Evolutionary conservation across 2,888 invertebrate species (phyloP), one percentile per base, ranked within the genome.

Genomic region (Protonemura montana): DNA sequence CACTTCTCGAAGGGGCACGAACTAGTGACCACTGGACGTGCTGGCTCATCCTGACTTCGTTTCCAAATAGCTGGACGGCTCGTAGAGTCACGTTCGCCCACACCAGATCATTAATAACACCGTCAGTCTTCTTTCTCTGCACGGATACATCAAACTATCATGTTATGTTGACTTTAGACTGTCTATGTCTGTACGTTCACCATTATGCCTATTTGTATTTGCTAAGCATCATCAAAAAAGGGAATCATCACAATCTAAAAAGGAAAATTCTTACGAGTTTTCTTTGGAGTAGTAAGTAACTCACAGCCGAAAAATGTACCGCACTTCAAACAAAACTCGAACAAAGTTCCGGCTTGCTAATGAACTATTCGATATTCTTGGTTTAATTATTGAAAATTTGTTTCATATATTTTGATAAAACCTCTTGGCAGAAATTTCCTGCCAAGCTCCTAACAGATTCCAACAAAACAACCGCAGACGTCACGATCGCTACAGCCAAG

Each of bases 21-120:
- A 78, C 78, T 5, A 26, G 78, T 25, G 78, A 78, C 78, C 78
- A 78, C 78, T 78, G 78, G 27, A 28, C 78, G 78, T 78, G 78
- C 78, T 21, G 27, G 28, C 78, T 28, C 28, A 59, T 59, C 59
- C 13, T 13, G 59, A 59, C 59, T 59, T 59, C 21, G 59, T 21
- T 21, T 59, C 16, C 59, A 59, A 59, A 3, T 59, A 59, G 59
- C 59, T 28, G 27, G 78, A 78, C 78, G 26, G 78, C 7, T 13
- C 27, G n/a, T n/a, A 21, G 78, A 78, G 28, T 78, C 78, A 78
- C 78, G 78, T 78, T 27, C 78, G 26, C 26, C n/a, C 13, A 7
- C 10, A 26, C 26, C 27, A 26, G 27, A 78, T 78, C 78, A 78
- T 78, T 78, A 78, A 78, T 78, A 78, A 27, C 78, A 78, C 25